Percentiles rank a stretch among this genome's conserved stretches.
Conservation (phyloP, 1,140 invertebrate genomes). For the Brachionus paranguensis region DNA sequence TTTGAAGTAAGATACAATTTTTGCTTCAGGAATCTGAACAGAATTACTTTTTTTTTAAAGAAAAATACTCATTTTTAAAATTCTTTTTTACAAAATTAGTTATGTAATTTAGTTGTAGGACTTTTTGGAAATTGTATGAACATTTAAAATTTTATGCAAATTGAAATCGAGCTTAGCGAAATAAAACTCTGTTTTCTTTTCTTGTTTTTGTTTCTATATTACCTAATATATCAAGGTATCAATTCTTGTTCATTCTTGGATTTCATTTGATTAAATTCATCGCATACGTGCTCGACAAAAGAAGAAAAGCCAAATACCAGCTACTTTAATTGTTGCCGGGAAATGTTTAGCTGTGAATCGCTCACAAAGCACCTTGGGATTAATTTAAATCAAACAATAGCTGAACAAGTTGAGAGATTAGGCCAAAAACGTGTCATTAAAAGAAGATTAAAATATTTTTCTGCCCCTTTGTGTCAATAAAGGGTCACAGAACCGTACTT, state of each 20-base stretch:
- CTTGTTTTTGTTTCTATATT: conserved; percentile 16
- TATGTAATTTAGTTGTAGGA: not conserved
- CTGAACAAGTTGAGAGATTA: not conserved
- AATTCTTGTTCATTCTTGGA: not conserved
- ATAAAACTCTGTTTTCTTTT: not conserved
- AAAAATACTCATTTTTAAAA: not conserved
- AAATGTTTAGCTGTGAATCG: not conserved
- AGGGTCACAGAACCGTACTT: not conserved
- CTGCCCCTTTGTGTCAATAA: not conserved
- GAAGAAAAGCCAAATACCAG: not conserved
- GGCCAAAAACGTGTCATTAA: not conserved
- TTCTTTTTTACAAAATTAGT: not conserved
- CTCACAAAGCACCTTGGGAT: not conserved
- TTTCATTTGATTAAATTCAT: not conserved
- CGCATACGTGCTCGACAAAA: not conserved
- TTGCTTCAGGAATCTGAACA: not conserved
- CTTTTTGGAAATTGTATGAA: not conserved
- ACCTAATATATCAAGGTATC: conserved; percentile 27
- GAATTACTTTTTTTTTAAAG: not conserved
- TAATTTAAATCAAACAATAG: not conserved
- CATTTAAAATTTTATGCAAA: conserved; percentile 9
- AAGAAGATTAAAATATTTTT: not conserved
- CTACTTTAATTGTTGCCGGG: not conserved
- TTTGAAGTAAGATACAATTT: not conserved
- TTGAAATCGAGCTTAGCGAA: conserved; percentile 9